Percentiles rank a stretch among this genome's conserved stretches.
Evolutionary conservation across 2,113 vertebrate species (phyloP).

Genomic region (Prionailurus viverrinus): DNA sequence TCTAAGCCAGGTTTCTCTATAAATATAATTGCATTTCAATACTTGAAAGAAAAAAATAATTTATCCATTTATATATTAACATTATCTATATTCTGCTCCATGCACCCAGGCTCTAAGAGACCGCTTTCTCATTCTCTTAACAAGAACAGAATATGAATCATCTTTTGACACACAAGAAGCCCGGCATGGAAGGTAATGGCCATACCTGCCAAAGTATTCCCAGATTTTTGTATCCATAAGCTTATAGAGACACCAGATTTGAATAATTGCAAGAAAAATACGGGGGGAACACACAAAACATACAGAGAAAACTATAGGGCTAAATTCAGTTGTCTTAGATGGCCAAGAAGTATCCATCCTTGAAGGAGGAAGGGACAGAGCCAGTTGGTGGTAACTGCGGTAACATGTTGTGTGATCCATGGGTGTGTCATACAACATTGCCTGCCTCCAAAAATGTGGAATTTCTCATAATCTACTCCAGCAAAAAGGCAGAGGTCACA

Average conservation of each 20-base stretch:
- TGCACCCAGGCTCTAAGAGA: neutral
- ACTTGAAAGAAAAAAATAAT: constrained; percentile 47
- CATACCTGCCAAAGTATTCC: neutral
- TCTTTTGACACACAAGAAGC: neutral
- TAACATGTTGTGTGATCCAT: neutral
- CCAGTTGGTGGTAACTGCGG: neutral
- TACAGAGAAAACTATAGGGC: neutral
- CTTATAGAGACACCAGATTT: neutral
- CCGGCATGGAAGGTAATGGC: neutral
- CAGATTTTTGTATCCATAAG: constrained; percentile 37
- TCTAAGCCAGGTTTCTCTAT: constrained; percentile 50
- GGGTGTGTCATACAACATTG: neutral
- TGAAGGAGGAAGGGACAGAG: neutral
- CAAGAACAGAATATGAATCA: neutral
- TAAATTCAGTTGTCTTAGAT: neutral
- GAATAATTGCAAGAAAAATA: neutral
- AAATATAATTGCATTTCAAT: constrained; percentile 67
- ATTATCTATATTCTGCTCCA: neutral
- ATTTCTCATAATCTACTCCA: neutral
- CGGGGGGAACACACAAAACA: neutral
- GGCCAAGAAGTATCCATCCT: neutral
- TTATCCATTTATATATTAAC: constrained; percentile 40
- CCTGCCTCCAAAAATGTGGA: neutral
- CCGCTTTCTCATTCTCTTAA: neutral
- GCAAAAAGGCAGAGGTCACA: constrained; percentile 3